Evolutionary conservation across 1,140 invertebrate species (phyloP).

Genomic region (Tetranychus urticae): DNA sequence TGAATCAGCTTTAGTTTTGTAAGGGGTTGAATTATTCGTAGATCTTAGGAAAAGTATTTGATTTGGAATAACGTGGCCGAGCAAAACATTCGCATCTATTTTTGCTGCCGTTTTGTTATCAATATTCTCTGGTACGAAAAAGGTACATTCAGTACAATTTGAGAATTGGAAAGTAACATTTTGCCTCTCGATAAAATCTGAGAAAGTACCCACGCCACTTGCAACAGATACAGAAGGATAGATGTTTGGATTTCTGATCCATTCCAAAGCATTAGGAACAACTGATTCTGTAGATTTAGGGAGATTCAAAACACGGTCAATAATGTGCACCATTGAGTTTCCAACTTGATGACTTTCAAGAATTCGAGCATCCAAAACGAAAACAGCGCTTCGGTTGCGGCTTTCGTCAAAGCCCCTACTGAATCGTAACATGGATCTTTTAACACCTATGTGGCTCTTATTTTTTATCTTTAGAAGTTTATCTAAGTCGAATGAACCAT

Average conservation of each 20-base stretch:
- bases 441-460: not conserved
- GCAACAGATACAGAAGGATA: conserved; percentile 5
- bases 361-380: conserved; percentile 13
- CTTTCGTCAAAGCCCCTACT: not conserved
- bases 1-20: not conserved
- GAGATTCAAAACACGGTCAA: conserved; percentile 11
- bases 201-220: conserved; percentile 19
- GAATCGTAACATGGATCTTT: not conserved
- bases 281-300: conserved; percentile 1
- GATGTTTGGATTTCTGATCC: not conserved
- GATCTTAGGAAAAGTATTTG: conserved; percentile 61
- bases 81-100: conserved; percentile 41
- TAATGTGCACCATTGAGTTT: conserved; percentile 10
- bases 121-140: conserved; percentile 46
- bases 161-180: conserved; percentile 45
- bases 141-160: conserved; percentile 47
- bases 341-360: conserved; percentile 4
- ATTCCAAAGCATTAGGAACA: not conserved
- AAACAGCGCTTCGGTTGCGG: not conserved
- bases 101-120: not conserved
- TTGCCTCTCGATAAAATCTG: conserved; percentile 37
- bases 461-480: not conserved
- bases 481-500: not conserved
- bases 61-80: conserved; percentile 67
- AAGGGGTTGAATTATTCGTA: not conserved